Conservation (phyloP, 2,113 vertebrate species). For the Channa argus region DNA sequence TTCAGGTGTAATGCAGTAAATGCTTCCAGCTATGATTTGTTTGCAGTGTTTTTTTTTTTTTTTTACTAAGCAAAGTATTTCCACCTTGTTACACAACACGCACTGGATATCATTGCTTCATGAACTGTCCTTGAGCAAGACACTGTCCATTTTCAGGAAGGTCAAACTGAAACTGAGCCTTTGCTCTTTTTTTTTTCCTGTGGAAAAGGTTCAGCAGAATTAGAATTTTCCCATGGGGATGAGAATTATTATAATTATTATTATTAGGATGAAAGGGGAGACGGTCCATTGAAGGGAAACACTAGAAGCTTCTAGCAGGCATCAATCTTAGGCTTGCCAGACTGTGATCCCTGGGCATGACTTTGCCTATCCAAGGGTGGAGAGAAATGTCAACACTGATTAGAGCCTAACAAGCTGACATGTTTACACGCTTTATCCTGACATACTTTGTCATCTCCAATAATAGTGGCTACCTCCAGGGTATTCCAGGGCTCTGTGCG, state of each 20-base stretch:
- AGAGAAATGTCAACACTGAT: slow-evolving; percentile 81
- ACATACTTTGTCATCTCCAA: slow-evolving; percentile 59
- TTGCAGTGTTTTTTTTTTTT: background rate
- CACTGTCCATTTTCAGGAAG: slow-evolving; percentile 4
- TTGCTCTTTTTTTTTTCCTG: background rate
- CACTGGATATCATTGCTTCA: background rate
- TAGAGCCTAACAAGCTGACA: slow-evolving; percentile 55
- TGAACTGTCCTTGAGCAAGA: background rate
- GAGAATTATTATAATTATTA: slow-evolving; percentile 28
- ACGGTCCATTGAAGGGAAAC: slow-evolving; percentile 4
- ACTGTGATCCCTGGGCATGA: slow-evolving; percentile 52
- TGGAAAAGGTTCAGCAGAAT: slow-evolving; percentile 19
- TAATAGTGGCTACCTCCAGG: slow-evolving; percentile 55
- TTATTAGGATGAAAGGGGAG: slow-evolving; percentile 27
- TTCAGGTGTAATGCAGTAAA: background rate
- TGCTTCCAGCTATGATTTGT: background rate
- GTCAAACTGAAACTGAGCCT: slow-evolving; percentile 3
- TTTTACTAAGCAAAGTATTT: slow-evolving; percentile 17
- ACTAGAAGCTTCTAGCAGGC: slow-evolving; percentile 28
- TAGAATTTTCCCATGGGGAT: slow-evolving; percentile 11
- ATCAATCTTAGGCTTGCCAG: slow-evolving; percentile 47
- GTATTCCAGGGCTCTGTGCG: slow-evolving; percentile 2
- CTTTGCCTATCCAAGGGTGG: slow-evolving; percentile 79
- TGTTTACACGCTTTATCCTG: slow-evolving; percentile 56
- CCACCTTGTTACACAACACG: background rate